Conservation (phyloP, 1,140 invertebrate species). For the Drosophila simulans region DNA sequence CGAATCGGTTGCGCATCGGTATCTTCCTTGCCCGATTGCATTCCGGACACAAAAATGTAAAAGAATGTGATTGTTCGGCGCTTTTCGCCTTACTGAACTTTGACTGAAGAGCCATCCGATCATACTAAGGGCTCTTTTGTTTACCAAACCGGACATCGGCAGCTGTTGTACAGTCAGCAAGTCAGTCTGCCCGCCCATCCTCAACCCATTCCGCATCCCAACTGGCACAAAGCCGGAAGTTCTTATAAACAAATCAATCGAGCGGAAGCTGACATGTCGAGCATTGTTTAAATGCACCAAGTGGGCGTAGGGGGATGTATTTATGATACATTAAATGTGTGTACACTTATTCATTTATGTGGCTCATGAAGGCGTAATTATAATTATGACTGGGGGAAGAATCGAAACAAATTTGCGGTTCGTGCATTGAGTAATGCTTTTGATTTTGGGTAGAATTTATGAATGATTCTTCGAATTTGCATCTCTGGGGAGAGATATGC, state of each 20-base stretch:
- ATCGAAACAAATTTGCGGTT: constrained; percentile 19
- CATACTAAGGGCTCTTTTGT: constrained; percentile 59
- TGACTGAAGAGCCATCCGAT: constrained; percentile 34
- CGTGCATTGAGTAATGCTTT: constrained; percentile 28
- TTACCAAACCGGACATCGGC: constrained; percentile 48
- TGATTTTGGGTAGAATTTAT: constrained; percentile 8
- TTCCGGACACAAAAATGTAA: constrained; percentile 14
- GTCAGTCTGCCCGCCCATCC: neutral
- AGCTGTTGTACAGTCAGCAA: constrained; percentile 13
- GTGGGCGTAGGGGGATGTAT: constrained; percentile 40
- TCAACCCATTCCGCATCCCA: constrained; percentile 4
- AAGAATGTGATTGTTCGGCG: constrained; percentile 5
- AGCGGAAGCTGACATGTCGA: constrained; percentile 62
- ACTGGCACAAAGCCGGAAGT: constrained; percentile 66
- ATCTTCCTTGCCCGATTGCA: constrained; percentile 13
- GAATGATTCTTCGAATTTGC: neutral
- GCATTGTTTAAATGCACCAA: constrained; percentile 32
- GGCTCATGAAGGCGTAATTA: constrained; percentile 29
- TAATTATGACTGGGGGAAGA: constrained; percentile 23
- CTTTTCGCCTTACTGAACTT: constrained; percentile 56
- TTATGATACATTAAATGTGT: constrained; percentile 63
- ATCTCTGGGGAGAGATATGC: neutral
- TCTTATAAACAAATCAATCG: constrained; percentile 79
- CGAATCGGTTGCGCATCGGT: constrained; percentile 7
- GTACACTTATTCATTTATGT: constrained; percentile 48